Evolutionary conservation across 2,113 vertebrate genomes (phyloP), one percentile per base, ranked within the genome.

Genomic region (Syngnathus scovelli): DNA sequence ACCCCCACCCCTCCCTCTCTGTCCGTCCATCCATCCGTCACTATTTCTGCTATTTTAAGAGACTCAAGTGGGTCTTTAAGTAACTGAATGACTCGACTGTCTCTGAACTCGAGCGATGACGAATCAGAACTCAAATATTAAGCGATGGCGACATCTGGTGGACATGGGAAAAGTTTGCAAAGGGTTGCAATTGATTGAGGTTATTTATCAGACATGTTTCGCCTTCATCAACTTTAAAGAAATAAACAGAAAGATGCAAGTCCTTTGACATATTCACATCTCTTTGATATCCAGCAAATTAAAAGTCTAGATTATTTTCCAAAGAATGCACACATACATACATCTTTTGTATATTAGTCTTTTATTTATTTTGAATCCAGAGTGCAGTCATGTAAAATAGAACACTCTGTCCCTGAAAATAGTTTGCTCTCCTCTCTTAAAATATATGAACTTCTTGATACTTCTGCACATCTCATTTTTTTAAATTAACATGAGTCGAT

Each of bases 331-430:
- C 37, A 64, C 33, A 33, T 12, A 6, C 27, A 3, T 33, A 2
- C 33, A 33, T n/a, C n/a, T 41, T 19, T 38, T 19, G 36, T n/a
- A n/a, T 46, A 33, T 52, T 23, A 19, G 6, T 61, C 6, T 76
- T 84, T 88, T 87, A n/a, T n/a, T 51, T 51, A 18, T 51, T 52
- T 52, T 52, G 7, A 52, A 87, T 87, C 88, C 71, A 86, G 74
- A 80, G 68, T 68, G 75, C 69, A 73, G 48, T 81, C 86, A 70
- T 82, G 78, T 74, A 79, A 77, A 85, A 82, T 69, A 79, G 77
- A 87, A 81, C 84, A 80, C 76, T 74, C 76, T 85, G 65, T 84
- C 81, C 79, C 80, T 86, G 75, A 82, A 83, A 87, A 86, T 77
- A 65, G 65, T 68, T 72, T 46, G 70, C 12, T 81, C 74, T 72